These are phyloP conservation scores for Pteropus rufus DNA, from an alignment of 2,797 vertebrate species.

Conservation along the genomic window DNA sequence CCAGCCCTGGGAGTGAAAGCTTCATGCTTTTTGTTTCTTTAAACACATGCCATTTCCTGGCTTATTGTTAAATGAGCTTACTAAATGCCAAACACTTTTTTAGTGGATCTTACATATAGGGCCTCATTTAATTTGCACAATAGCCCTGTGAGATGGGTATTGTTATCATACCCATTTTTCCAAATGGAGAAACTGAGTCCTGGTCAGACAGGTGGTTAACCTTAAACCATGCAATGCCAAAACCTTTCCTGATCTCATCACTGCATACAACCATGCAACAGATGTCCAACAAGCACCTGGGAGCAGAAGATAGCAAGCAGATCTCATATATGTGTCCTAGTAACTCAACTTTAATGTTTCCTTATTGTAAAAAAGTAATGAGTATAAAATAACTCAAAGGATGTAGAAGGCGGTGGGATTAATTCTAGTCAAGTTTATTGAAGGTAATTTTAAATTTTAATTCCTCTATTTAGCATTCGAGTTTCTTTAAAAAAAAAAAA, in stretches of 20 bases:
- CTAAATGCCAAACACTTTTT: not conserved
- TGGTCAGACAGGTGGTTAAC: not conserved
- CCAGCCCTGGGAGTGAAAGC: not conserved
- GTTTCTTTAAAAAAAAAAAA: not conserved
- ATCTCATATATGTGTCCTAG: not conserved
- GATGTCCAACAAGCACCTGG: not conserved
- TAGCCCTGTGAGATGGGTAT: not conserved
- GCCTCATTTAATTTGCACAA: not conserved
- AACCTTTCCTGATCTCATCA: not conserved
- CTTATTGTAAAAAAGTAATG: not conserved
- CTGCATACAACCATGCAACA: not conserved
- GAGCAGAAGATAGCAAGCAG: not conserved
- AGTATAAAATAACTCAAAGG: not conserved
- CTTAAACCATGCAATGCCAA: not conserved
- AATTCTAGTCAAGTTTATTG: not conserved
- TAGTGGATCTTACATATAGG: not conserved
- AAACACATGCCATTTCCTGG: not conserved
- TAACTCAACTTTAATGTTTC: not conserved
- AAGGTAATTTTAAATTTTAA: constrained; percentile 27
- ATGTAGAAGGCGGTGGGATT: not conserved
- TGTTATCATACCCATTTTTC: not conserved
- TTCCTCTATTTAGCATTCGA: not conserved
- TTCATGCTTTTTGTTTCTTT: not conserved
- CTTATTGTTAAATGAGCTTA: not conserved
- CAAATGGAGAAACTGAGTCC: not conserved